A percentile compares a stretch with the other conserved stretches of the same genome.
Conservation (phyloP, 2,113 vertebrate genomes). For the Equus quagga region DNA sequence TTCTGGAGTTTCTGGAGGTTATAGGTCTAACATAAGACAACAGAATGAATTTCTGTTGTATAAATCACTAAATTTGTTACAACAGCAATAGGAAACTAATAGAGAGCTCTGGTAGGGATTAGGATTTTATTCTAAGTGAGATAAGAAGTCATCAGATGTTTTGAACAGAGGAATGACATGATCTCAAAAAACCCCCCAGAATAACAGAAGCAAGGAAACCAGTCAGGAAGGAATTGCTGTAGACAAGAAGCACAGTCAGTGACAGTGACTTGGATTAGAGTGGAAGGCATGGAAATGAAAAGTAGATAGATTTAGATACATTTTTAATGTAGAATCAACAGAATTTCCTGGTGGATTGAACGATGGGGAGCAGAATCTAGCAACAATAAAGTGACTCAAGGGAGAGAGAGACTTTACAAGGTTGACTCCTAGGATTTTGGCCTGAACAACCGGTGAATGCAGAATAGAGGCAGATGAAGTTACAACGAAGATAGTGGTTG, state of each 20-base stretch:
- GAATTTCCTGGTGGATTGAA: neutral
- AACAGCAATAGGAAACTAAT: neutral
- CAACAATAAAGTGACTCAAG: neutral
- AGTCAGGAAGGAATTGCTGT: neutral
- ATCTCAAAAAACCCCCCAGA: neutral
- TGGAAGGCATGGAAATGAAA: neutral
- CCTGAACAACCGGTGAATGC: neutral
- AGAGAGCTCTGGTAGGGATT: neutral
- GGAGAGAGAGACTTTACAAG: neutral
- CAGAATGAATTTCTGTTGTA: neutral
- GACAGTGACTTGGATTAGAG: neutral
- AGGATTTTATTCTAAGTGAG: neutral
- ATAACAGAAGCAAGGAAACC: neutral
- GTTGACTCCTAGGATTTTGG: neutral
- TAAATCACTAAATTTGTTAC: neutral
- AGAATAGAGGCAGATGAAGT: neutral
- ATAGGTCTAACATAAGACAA: neutral
- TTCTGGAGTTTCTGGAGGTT: neutral
- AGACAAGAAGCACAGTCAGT: neutral
- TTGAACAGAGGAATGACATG: neutral
- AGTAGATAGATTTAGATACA: neutral
- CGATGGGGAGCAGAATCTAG: neutral
- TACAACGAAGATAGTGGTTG: neutral
- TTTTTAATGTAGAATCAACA: neutral
- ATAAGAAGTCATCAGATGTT: slow-evolving; percentile 12